Evolutionary conservation across 1,140 invertebrate genomes (phyloP).

Genomic region (Mya arenaria): DNA sequence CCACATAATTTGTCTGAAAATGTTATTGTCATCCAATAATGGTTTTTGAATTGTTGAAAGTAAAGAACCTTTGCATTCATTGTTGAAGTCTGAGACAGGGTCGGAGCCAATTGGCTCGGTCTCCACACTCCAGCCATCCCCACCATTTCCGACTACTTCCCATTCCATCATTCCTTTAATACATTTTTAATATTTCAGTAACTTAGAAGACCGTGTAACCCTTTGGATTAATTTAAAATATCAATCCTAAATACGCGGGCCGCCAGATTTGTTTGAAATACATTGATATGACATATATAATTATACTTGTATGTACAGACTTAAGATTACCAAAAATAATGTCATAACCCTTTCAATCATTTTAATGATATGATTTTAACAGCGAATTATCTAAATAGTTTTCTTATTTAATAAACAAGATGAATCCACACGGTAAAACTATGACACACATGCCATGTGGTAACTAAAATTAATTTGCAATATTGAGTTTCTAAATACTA

Average conservation of each 20-base stretch:
- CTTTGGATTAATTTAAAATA: not conserved
- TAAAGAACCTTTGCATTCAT: not conserved
- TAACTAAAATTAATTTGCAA: not conserved
- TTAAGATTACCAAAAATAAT: not conserved
- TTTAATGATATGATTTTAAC: too few species aligned
- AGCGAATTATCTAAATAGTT: not conserved
- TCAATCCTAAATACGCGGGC: not conserved
- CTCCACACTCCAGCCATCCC: slow-evolving; percentile 16
- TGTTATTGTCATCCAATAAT: too few species aligned
- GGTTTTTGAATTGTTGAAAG: too few species aligned
- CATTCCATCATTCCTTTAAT: slow-evolving; percentile 37
- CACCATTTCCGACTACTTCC: slow-evolving; percentile 32
- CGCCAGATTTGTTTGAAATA: not conserved
- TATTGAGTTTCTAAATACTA: not conserved
- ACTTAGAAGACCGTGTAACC: not conserved
- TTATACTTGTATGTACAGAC: not conserved
- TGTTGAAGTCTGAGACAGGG: slow-evolving; percentile 21
- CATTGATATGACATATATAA: not conserved
- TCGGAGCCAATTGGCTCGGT: slow-evolving; percentile 12
- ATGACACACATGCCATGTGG: not conserved
- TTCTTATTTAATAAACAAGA: not conserved
- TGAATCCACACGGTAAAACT: too few species aligned
- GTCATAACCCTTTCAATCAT: too few species aligned
- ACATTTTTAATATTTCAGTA: not conserved
- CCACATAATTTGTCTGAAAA: not conserved